Conservation (phyloP, 2,113 vertebrate species). For the Chamaea fasciata region DNA sequence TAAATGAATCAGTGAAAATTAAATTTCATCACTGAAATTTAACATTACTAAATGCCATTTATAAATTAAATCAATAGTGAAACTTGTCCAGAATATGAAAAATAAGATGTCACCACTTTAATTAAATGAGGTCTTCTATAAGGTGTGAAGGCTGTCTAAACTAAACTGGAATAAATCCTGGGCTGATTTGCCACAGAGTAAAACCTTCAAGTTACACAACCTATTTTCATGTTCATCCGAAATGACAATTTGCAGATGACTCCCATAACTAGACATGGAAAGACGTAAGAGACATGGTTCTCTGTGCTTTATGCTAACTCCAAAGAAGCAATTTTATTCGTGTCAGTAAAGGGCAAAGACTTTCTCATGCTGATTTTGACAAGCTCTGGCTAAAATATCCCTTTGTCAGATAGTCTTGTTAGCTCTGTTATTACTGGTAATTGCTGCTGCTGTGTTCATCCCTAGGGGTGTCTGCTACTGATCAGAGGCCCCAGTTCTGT, state of each 20-base stretch:
- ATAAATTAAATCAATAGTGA: background rate
- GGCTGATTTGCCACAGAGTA: background rate
- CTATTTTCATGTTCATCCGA: background rate
- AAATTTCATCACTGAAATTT: background rate
- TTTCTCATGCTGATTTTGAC: background rate
- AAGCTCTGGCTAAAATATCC: background rate
- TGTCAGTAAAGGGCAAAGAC: background rate
- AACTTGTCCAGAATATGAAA: background rate
- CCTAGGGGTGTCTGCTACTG: background rate
- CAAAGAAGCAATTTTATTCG: background rate
- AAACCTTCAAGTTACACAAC: background rate
- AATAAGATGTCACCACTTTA: background rate
- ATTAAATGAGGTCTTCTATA: background rate
- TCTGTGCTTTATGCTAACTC: background rate
- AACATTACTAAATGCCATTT: background rate
- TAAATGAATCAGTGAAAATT: background rate
- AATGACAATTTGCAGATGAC: background rate
- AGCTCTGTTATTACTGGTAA: background rate
- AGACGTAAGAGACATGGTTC: fast-evolving
- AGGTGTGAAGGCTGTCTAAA: background rate
- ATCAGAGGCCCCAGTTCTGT: background rate
- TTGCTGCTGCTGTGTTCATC: background rate
- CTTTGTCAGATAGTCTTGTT: background rate
- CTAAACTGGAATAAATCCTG: background rate
- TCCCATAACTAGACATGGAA: background rate